phyloP scores from a whole-genome alignment of 2,113 vertebrate species.

The Montifringilla adamsi region DNA sequence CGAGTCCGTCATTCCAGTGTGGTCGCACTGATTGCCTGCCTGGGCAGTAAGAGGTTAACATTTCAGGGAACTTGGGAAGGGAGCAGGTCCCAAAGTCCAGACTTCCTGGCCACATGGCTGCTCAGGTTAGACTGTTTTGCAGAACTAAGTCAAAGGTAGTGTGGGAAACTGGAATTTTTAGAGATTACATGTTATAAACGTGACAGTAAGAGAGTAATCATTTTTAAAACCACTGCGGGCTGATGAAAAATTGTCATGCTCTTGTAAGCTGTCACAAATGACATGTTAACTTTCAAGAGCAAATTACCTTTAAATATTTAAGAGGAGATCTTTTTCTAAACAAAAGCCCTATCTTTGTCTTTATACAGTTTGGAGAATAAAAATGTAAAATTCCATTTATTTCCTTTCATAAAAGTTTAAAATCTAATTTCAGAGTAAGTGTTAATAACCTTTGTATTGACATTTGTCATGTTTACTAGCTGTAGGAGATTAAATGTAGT shows the following conservation, averaged over 20 bases:
- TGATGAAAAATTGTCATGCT: background rate
- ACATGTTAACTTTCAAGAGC: background rate
- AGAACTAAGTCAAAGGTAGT: conserved; percentile 4
- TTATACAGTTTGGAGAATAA: background rate
- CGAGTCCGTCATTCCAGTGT: background rate
- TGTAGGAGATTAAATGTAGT: background rate
- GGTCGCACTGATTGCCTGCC: background rate
- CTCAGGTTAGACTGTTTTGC: background rate
- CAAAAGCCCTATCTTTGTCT: background rate
- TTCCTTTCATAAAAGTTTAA: background rate
- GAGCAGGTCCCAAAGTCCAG: background rate
- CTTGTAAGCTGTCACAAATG: background rate
- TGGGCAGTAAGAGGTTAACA: conserved; percentile 24
- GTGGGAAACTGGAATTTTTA: background rate
- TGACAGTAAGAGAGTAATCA: background rate
- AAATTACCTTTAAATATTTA: background rate
- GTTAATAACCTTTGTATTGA: background rate
- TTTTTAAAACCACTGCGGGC: background rate
- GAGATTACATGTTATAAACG: background rate
- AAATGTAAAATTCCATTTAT: background rate
- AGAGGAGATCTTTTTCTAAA: background rate
- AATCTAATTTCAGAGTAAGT: background rate
- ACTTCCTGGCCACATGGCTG: background rate
- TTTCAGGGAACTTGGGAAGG: background rate
- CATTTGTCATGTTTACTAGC: background rate